Evolutionary conservation across 2,113 vertebrate genomes (phyloP).

Genomic region (Galbula dea): DNA sequence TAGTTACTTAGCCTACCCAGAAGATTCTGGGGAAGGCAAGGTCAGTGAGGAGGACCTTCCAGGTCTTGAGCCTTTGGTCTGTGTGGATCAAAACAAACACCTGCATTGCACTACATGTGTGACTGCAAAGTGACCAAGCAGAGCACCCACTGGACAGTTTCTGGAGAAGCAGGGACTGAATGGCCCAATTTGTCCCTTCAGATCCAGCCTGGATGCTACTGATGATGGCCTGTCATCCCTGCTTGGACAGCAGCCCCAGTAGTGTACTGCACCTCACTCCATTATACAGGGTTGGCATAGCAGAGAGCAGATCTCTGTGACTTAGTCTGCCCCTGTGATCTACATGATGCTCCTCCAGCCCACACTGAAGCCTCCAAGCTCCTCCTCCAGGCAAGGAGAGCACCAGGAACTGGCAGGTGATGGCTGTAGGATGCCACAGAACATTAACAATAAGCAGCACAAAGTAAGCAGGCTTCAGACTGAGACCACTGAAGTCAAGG

Average conservation of each 20-base stretch:
- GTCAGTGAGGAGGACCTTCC: not conserved
- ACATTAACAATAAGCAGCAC: not conserved
- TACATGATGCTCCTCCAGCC: not conserved
- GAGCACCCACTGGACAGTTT: not conserved
- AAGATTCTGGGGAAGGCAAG: not conserved
- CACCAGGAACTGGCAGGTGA: not conserved
- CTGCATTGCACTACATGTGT: rapidly evolving
- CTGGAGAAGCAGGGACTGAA: not conserved
- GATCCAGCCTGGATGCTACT: not conserved
- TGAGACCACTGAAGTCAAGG: not conserved
- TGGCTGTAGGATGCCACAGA: not conserved
- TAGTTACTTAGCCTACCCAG: not conserved
- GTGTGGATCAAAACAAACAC: not conserved
- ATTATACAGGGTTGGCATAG: not conserved
- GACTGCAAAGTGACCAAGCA: not conserved
- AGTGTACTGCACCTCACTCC: not conserved
- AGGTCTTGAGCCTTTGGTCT: not conserved
- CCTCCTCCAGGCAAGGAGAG: not conserved
- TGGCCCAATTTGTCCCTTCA: not conserved
- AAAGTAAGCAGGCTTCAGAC: not conserved
- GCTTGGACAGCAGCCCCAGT: not conserved
- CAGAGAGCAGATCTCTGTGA: not conserved
- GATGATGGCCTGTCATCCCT: not conserved
- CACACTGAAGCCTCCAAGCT: not conserved
- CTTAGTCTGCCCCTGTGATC: not conserved